Evolutionary conservation across 2,888 invertebrate genomes (phyloP), one percentile per base, ranked within the genome.

Genomic region (Calliopum simillimum): DNA sequence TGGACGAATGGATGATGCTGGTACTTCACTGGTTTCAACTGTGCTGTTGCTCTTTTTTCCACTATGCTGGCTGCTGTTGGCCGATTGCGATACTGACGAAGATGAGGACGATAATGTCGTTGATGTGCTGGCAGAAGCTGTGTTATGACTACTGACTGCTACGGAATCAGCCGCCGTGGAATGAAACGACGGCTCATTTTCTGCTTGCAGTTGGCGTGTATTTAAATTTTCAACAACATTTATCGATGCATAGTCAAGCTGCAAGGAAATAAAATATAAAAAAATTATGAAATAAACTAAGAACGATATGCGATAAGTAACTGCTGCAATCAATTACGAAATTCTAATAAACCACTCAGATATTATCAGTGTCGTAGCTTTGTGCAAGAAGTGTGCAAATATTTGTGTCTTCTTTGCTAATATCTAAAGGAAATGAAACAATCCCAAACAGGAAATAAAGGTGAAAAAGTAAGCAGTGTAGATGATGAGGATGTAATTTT

Each of bases 391-490:
- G 33, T 33, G 33, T 33, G 33, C 1, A 33, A 8, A 4, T 33
- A 8, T 33, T 43, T 61, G 14, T 59, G 4, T 14, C 13, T 56
- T 53, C 16, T 8, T n/a, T 5, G 43, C 13, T 65, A 13, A 19
- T 5, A 33, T 33, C 8, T 66, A 74, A 74, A 82, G 84, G 85
- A 84, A 84, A 83, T 85, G 77, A 80, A 77, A 73, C 81, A 79
- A 80, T 83, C 77, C 81, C 72, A 80, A 77, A 75, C 83, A 83
- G 85, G 84, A 84, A 83, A 84, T 85, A 79, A 75, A 76, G 75
- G 76, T 77, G 74, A 82, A 78, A 76, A 76, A 72, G 73, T 76
- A 79, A 74, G 73, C 65, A 68, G 21, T 41, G 51, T 44, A 46
- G 56, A 68, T 68, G 71, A 70, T 71, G 66, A 70, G 70, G 73